Evolutionary conservation across 2,797 vertebrate species (phyloP).

Genomic region (Parambassis ranga): DNA sequence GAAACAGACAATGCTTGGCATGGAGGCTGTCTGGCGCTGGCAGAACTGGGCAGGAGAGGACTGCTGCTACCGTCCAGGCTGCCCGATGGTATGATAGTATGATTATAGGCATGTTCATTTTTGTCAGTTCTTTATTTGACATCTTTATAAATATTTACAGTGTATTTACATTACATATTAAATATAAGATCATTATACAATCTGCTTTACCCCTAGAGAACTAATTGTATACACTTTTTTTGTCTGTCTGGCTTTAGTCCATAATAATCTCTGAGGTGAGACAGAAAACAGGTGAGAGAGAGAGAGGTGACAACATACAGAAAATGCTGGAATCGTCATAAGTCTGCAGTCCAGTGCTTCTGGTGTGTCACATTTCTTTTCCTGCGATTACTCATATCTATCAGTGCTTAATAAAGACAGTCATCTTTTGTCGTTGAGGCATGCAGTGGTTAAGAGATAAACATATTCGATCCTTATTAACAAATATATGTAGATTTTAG

Average conservation of each 20-base stretch:
- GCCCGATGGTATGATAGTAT: slow-evolving; percentile 81
- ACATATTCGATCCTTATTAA: not conserved
- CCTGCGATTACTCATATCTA: not conserved
- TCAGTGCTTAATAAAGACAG: slow-evolving; percentile 39
- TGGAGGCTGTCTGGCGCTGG: slow-evolving; percentile 93
- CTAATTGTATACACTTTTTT: too few species aligned
- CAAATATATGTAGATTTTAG: slow-evolving; percentile 51
- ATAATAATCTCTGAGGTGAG: too few species aligned
- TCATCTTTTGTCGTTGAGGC: slow-evolving; percentile 9
- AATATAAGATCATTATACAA: too few species aligned
- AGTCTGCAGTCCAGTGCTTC: too few species aligned
- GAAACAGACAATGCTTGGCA: slow-evolving; percentile 95
- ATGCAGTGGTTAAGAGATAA: not conserved
- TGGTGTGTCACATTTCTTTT: not conserved
- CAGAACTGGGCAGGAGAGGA: slow-evolving; percentile 93
- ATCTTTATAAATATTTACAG: slow-evolving; percentile 32
- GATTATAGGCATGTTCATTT: not conserved
- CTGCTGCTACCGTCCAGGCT: slow-evolving; percentile 92
- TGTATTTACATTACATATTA: slow-evolving; percentile 5
- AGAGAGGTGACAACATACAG: too few species aligned
- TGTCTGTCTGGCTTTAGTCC: too few species aligned
- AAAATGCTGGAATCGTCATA: too few species aligned
- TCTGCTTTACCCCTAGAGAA: too few species aligned
- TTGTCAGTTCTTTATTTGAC: slow-evolving; percentile 44
- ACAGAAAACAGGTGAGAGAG: too few species aligned